Percentiles rank a stretch among this genome's conserved stretches.
phyloP scores from a whole-genome alignment of 2,888 invertebrate genomes.

The Ellobium chinense region DNA sequence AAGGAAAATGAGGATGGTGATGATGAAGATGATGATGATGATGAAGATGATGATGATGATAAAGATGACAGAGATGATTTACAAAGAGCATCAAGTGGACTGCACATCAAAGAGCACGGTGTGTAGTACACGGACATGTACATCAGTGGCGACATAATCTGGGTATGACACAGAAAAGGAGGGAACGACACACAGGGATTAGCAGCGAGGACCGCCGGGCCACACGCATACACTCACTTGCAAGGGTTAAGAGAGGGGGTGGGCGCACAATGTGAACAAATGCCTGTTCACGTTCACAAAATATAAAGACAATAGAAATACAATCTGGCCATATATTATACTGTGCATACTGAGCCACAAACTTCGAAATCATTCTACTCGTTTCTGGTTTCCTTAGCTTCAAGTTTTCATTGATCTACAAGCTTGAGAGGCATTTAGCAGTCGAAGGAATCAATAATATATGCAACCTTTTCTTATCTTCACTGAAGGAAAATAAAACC shows the following conservation, averaged over 20 bases:
- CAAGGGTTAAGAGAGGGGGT: background rate
- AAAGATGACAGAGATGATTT: background rate
- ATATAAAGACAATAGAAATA: constrained; percentile 25
- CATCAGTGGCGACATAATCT: background rate
- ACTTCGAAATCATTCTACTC: background rate
- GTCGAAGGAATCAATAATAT: too few species aligned
- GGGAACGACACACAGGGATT: background rate
- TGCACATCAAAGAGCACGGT: background rate
- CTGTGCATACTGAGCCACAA: constrained; percentile 31
- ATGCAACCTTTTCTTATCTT: too few species aligned
- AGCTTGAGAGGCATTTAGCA: too few species aligned
- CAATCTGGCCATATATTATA: constrained; percentile 6
- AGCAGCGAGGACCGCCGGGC: constrained; percentile 5
- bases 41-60: too few species aligned
- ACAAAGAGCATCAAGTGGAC: background rate
- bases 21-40: constrained; percentile 1
- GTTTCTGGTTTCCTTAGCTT: background rate
- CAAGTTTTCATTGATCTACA: too few species aligned
- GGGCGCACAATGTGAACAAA: constrained; percentile 26
- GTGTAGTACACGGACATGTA: background rate
- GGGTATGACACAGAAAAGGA: constrained; percentile 4
- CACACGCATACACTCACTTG: constrained; percentile 32
- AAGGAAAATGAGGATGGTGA: background rate
- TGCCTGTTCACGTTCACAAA: constrained; percentile 30
- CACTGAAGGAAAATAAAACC: too few species aligned